Base-by-base conservation (phyloP, 1,140 invertebrate genomes). In the Brachionus calyciflorus region DNA sequence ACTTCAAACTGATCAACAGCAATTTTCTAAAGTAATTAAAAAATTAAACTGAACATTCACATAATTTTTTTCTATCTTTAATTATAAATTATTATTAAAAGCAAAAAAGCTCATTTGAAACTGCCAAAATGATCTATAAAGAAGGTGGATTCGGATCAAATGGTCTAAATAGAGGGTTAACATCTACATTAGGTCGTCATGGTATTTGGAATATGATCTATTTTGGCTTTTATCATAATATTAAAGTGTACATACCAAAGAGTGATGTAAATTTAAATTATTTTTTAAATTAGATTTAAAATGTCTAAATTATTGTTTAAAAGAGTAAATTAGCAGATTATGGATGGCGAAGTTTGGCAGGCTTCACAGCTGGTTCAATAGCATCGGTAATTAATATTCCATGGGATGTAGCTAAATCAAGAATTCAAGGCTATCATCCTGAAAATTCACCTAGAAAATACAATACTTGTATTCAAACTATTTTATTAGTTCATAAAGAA, bases 351-450 rank as follows among this genome's bases (percentile, higher is more conserved):
- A 87, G 94, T 2, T 82, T 87, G 5, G 90, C 95, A 77, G 93
- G 93, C 53, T 93, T 96, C 81, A 85, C 87, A 21, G 91, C 92
- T 21, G 93, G 93, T 9, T 90, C 90, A 0, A 81, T 94, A 17
- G 92, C 90, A 21, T 94, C 92, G 0, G 89, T 90, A 81, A 85
- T 92, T 24, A 96, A 96, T 83, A 96, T 96, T 86, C 93, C 93
- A 28, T 96, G 95, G 85, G 94, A 96, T 84, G 94, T 96, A 4
- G 94, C 92, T 7, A 96, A 96, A 85, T 94, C 92, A 81, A 87
- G 94, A 76, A 96, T 96, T 79, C 94, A 96, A 79, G 85, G 93
- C 0, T 92, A 93, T 4, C 92, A 95, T 84, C 91, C 91, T 2
- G 85, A 88, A 7, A 82, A 87, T 1, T 89, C 89, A 3, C 65